Percentiles rank a stretch among this genome's conserved stretches.
phyloP scores from a whole-genome alignment of 2,113 vertebrate genomes.

The Glaucomys volans region DNA sequence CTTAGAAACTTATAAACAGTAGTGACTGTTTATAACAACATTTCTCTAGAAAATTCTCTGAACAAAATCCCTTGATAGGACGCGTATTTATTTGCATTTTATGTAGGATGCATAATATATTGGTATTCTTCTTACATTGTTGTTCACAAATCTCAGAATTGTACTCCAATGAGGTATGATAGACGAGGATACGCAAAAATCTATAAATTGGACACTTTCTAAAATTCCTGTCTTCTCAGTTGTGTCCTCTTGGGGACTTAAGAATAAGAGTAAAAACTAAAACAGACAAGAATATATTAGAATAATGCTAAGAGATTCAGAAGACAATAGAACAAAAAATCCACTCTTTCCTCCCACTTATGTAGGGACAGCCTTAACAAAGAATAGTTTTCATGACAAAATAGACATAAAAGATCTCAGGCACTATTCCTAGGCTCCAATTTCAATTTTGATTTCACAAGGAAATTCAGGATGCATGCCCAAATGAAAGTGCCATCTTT shows the following conservation, averaged over 20 bases:
- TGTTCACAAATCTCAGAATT: not conserved
- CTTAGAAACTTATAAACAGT: not conserved
- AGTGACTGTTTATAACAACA: not conserved
- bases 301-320: not conserved
- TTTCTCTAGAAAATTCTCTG: not conserved
- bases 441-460: slow-evolving; percentile 46
- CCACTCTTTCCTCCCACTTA: not conserved
- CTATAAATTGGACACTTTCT: not conserved
- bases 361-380: not conserved
- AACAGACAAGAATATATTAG: not conserved
- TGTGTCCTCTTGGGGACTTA: not conserved
- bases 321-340: not conserved
- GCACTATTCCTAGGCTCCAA: not conserved
- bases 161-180: not conserved
- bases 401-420: not conserved
- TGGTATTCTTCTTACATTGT: not conserved
- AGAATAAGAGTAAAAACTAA: not conserved
- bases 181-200: not conserved
- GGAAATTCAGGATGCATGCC: not conserved
- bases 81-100: not conserved
- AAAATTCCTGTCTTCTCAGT: not conserved
- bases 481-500: slow-evolving; percentile 41
- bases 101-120: not conserved
- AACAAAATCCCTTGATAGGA: slow-evolving; percentile 1
- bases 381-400: slow-evolving; percentile 21